Evolutionary conservation across 2,797 vertebrate species (phyloP), one percentile per base, ranked within the genome.

Genomic region (Trichosurus vulpecula): DNA sequence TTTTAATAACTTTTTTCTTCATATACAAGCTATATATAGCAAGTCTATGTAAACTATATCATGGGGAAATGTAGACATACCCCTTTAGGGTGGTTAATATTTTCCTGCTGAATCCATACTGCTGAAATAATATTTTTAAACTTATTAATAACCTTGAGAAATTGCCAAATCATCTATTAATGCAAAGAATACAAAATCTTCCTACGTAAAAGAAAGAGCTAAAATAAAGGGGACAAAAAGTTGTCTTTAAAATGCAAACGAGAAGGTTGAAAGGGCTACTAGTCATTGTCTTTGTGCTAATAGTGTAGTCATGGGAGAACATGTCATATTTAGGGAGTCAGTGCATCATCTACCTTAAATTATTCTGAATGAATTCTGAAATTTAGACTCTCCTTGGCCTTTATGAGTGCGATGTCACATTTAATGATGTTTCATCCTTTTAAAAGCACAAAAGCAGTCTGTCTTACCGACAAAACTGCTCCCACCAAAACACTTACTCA

Each of bases 391-490:
- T 41, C 66, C 16, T 90, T 93, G 41, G 8, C 14, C 31, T 95
- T 54, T 54, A 93, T 94, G 52, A 94, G 53, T 90, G 22, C 51
- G 35, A 31, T 93, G 53, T 41, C 92, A 91, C 6, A 66, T 93
- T 95, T 97, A 98, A 98, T 96, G 96, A 91, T 96, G 97, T 94
- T 94, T 90, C 93, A 97, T 98, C 97, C 97, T 97, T 97, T 97
- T 90, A 94, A 98, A 98, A 97, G 61, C 52, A 55, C 92, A 91
- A 96, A 96, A 57, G 96, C 91, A 97, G 94, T 94, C 19, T 9
- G 93, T 81, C n/a, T 41, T 96, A 96, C 97, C 0, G 53, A 97
- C 1, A 97, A 91, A 95, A 90, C 31, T 94, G 61, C 97, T 98
- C 98, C 97, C 96, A 97, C 97, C 94, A 97, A 52, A 96, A 87